Base-by-base conservation (phyloP, 2,888 invertebrate genomes). In the Lypha dubia region DNA sequence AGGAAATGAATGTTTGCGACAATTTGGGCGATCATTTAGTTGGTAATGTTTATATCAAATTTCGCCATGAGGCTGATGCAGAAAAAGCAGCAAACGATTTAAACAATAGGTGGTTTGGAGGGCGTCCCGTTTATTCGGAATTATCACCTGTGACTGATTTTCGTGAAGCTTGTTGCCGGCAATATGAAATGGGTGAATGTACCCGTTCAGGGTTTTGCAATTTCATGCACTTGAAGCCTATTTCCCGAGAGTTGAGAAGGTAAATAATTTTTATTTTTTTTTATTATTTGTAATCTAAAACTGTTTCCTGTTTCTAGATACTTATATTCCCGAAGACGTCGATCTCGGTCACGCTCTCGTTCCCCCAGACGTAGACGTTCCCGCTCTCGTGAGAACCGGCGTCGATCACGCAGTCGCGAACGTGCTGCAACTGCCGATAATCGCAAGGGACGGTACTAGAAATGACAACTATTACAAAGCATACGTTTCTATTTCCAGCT, bases 1-100 rank as follows among this genome's bases (percentile, higher is more conserved):
- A 99, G 93, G 99, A 99, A 93, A 99, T 99, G 98, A 99, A 99
- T 93, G 99, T 99, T 2, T 99, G 99, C 93, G 99, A 99, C 93
- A 99, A 99, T 93, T 95, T 99, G 84, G 99, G 99, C 3, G 99
- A 99, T 92, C 99, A 99, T 91, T 94, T 99, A 87, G 99, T 99
- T 51, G 99, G 99, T 77, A 99, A 99, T 94, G 99, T 99, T 74
- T 99, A 99, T 92, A 98, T 99, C 86, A 99, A 99, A 94, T 99
- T 99, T 91, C 96, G 98, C 20, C 95, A 97, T 87, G 99, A 99
- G 93, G 99, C 99, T 91, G 99, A 99, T 92, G 99, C 99, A 0
- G 99, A 99, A 91, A 97, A 98, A 90, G 99, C 99, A 7, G 98
- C 98, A 0, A 97, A 96, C 89, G 99, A 99, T 92, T 93, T 99